Evolutionary conservation across 2,888 invertebrate genomes (phyloP).

Genomic region (Baronia brevicornis): DNA sequence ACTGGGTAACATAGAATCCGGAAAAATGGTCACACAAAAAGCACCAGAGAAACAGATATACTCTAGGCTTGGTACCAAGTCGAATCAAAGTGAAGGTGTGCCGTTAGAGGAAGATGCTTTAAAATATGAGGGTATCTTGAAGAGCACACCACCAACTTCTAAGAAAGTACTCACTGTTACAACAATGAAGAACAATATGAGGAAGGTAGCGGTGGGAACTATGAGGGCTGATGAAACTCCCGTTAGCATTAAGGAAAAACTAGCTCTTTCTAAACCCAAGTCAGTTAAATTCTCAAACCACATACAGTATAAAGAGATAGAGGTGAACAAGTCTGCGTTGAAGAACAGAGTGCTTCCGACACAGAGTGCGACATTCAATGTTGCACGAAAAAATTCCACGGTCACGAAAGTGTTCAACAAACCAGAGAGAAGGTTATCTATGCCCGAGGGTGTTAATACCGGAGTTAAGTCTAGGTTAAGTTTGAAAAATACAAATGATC

Average conservation of each 20-base stretch:
- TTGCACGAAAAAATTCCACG: constrained; percentile 8
- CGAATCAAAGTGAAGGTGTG: constrained; percentile 21
- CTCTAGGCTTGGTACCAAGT: constrained; percentile 53
- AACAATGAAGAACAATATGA: constrained; percentile 39
- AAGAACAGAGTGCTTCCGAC: constrained; percentile 4
- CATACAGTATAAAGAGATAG: constrained; percentile 65
- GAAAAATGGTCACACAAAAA: constrained; percentile 24
- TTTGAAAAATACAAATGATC: constrained; percentile 39
- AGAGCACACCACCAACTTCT: constrained; percentile 27
- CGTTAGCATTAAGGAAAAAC: constrained; percentile 54
- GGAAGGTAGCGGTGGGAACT: constrained; percentile 52
- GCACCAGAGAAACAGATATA: constrained; percentile 48
- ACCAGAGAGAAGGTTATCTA: constrained; percentile 57
- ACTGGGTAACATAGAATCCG: constrained; percentile 47
- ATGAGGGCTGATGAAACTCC: constrained; percentile 68
- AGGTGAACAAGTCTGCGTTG: constrained; percentile 24
- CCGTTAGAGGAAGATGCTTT: constrained; percentile 55
- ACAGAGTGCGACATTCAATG: constrained; percentile 3
- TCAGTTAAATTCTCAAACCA: constrained; percentile 65
- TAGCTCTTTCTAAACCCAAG: constrained; percentile 49
- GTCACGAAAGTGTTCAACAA: constrained; percentile 53
- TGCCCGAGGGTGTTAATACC: constrained; percentile 39
- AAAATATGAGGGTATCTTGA: constrained; percentile 66
- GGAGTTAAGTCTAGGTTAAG: constrained; percentile 54
- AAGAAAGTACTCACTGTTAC: constrained; percentile 53